A percentile compares a stretch with the other conserved stretches of the same genome.
Conservation (phyloP, 2,113 vertebrate genomes). For the Sterrhoptilus dennistouni region DNA sequence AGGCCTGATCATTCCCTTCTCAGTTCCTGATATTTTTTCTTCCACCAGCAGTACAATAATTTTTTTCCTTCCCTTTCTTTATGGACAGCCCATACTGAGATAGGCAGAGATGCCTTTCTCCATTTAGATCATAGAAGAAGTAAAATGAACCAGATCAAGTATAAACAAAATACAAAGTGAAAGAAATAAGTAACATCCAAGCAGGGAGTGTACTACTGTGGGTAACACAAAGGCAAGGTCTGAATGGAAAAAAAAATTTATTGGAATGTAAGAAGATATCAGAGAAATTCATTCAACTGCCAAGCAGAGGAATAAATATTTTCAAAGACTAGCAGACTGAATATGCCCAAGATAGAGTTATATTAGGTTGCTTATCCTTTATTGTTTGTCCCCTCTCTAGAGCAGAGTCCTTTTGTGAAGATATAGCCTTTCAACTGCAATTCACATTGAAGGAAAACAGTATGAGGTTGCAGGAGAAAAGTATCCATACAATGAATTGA, state of each 20-base stretch:
- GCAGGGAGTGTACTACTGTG: background rate
- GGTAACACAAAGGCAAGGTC: background rate
- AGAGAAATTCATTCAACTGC: background rate
- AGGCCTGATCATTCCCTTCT: background rate
- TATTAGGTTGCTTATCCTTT: background rate
- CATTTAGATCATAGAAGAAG: background rate
- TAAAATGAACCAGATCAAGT: background rate
- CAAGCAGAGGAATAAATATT: background rate
- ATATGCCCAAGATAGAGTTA: background rate
- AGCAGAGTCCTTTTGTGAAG: background rate
- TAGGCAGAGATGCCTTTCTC: background rate
- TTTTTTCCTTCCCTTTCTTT: background rate
- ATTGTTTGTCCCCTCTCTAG: background rate
- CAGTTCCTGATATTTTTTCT: background rate
- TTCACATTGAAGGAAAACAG: background rate
- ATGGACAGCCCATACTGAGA: background rate
- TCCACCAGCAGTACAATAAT: background rate
- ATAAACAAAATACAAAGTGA: background rate
- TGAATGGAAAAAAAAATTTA: background rate
- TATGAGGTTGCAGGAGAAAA: background rate
- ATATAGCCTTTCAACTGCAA: background rate
- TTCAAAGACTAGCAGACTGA: background rate
- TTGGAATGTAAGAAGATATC: background rate
- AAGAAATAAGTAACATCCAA: background rate
- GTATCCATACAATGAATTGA: background rate